phyloP scores from a whole-genome alignment of 2,113 vertebrate genomes.

The Peromyscus leucopus region DNA sequence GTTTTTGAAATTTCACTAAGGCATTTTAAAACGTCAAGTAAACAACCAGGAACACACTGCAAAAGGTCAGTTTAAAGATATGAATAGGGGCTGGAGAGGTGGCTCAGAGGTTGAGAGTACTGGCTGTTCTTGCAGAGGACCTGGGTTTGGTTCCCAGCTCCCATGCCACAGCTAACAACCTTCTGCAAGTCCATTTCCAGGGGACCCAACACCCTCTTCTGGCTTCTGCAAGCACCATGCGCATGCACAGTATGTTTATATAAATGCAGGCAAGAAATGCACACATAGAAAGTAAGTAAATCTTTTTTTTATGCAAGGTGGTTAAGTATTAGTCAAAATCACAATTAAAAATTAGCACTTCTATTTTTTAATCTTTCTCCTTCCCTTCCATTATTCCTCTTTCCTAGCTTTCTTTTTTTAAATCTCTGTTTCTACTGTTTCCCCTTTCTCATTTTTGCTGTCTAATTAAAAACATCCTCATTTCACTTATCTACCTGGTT shows the following conservation, averaged over 20 bases:
- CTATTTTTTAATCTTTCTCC: not conserved
- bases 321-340: not conserved
- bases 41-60: not conserved
- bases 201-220: not conserved
- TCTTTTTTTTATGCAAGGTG: not conserved
- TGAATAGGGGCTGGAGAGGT: not conserved
- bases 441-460: not conserved
- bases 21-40: not conserved
- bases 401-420: too few relatives aligned
- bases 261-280: not conserved
- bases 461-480: not conserved
- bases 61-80: not conserved
- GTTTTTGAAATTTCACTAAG: constrained; percentile 8
- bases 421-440: not conserved
- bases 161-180: not conserved
- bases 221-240: not conserved
- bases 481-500: not conserved
- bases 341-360: not conserved
- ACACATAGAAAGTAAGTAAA: not conserved
- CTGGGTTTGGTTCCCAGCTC: not conserved
- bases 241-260: not conserved
- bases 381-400: not conserved
- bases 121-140: not conserved
- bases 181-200: not conserved
- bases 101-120: not conserved